Evolutionary conservation across 1,140 invertebrate species (phyloP).

Genomic region (Penaeus indicus): DNA sequence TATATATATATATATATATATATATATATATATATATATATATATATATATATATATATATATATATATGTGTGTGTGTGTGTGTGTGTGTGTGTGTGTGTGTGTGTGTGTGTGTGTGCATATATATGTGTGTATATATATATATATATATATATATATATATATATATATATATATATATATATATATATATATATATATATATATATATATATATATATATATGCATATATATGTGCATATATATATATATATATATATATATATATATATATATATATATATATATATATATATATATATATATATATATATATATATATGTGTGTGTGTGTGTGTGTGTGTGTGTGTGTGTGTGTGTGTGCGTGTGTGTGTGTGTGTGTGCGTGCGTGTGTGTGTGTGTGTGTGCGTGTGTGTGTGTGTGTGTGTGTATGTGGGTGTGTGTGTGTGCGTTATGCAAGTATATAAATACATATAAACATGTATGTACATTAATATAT

Average conservation of each 20-base stretch:
- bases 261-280: too few species aligned
- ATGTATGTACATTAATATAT: too few species aligned
- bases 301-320: too few species aligned
- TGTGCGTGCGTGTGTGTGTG: constrained; percentile 29
- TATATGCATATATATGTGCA: constrained; percentile 28
- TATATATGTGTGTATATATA: too few species aligned
- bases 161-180: background rate
- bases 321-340: constrained; percentile 25
- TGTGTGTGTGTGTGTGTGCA: too few species aligned
- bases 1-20: background rate
- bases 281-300: too few species aligned
- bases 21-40: background rate
- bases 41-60: too few species aligned
- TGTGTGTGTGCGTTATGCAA: background rate
- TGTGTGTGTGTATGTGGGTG: constrained; percentile 18
- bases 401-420: background rate
- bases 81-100: too few species aligned
- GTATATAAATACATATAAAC: too few species aligned
- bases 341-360: constrained; percentile 45
- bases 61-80: too few species aligned
- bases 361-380: constrained; percentile 37
- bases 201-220: too few species aligned
- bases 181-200: too few species aligned
- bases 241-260: constrained; percentile 22
- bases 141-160: background rate